Base-by-base conservation (phyloP, 2,888 invertebrate species). In the Brachyptera risi region DNA sequence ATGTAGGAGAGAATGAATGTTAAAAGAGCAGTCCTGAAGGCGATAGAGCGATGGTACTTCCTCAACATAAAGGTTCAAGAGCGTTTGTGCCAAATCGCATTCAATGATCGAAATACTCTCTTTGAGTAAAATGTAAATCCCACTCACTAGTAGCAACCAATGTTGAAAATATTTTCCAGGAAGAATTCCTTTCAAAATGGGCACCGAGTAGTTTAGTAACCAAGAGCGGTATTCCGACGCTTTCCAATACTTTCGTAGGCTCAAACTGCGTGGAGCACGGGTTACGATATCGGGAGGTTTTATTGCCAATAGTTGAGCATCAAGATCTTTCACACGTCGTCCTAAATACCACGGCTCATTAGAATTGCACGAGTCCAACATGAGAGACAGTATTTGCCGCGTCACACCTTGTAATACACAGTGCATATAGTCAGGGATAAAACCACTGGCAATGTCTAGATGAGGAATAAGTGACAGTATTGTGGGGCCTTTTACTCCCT, bases 1-100 rank as follows among this genome's bases (percentile, higher is more conserved):
- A 63, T 68, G 68, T 24, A 63, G 17, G 17, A 68, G 50, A 47
- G 67, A 68, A 62, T 69, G 68, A 21, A 62, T 17, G 47, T 69
- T 69, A 38, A 68, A 69, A 24, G 64, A 64, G 15, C 67, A 61
- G 40, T 61, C 59, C 11, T 61, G 49, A 21, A 65, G 63, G 26
- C 59, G 17, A 38, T 67, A 69, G 3, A 67, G 40, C 3, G 15
- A 51, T 31, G 44, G 37, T 47, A 62, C 65, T 51, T 65, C 35
- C 50, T 62, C 49, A 3, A 68, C 68, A 61, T 68, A 68, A 59
- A 64, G 44, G 27, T 63, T 56, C 4, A 68, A 58, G 42, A 9
- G 4, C 13, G 17, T 5, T 15, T 40, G 9, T 9, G 40, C 13
- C 4, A 40, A 15, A n/a, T 40, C 40, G n/a, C 5, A 4, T 40